Evolutionary conservation across 2,888 invertebrate species (phyloP).

Genomic region (Xylota segnis): DNA sequence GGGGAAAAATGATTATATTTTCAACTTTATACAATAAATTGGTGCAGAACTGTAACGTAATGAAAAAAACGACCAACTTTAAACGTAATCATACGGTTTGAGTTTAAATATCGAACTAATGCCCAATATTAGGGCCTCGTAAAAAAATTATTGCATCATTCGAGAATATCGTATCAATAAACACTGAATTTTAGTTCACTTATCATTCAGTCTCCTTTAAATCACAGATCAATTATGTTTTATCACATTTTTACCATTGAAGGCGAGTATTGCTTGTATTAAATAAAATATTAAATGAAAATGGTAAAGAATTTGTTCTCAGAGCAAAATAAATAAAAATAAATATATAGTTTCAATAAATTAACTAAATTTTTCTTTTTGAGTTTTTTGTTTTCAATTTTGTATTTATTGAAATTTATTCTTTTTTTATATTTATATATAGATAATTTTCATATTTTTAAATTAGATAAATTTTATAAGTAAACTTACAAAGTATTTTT

Average conservation of each 20-base stretch:
- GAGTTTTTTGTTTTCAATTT: conserved; percentile 58
- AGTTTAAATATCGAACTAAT: neutral
- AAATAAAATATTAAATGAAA: conserved; percentile 49
- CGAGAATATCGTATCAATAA: conserved; percentile 18
- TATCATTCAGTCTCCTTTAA: conserved; percentile 22
- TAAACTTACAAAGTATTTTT: conserved; percentile 61
- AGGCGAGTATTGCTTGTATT: conserved; percentile 13
- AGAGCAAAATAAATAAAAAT: conserved; percentile 49
- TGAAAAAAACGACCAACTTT: neutral
- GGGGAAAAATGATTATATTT: neutral
- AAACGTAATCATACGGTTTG: neutral
- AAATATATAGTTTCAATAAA: conserved; percentile 59
- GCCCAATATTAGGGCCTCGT: neutral
- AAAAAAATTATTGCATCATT: conserved; percentile 5
- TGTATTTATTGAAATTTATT: conserved; percentile 53
- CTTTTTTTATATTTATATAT: conserved; percentile 38
- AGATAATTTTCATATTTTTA: conserved; percentile 38
- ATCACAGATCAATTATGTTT: conserved; percentile 46
- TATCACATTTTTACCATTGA: conserved; percentile 36
- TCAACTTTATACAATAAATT: neutral
- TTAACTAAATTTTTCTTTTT: conserved; percentile 56
- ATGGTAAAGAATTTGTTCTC: conserved; percentile 10
- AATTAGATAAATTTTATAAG: conserved; percentile 59
- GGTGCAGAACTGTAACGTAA: conserved; percentile 1
- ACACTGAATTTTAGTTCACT: conserved; percentile 10